Conservation (phyloP, 2,888 invertebrate genomes). For the Carpatolechia fugitivella region DNA sequence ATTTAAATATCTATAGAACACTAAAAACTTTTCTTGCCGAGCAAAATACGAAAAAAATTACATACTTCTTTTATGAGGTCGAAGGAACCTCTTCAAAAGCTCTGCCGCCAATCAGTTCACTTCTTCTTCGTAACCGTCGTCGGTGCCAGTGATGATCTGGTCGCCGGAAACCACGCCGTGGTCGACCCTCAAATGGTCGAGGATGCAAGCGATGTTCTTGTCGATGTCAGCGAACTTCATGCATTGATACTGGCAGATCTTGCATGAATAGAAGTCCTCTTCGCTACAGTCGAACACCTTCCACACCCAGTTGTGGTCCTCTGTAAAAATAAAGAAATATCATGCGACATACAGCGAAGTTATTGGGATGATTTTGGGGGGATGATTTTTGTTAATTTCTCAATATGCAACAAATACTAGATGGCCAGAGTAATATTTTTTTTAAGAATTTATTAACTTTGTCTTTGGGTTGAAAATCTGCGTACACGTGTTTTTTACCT, state of each 20-base stretch:
- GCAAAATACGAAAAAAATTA: not conserved
- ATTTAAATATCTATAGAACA: no score
- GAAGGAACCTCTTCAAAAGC: no score
- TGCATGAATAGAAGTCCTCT: slow-evolving; percentile 56
- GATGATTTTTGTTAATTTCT: no score
- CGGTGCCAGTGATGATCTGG: slow-evolving; percentile 64
- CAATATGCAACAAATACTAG: no score
- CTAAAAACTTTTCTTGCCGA: no score
- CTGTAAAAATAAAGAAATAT: slow-evolving; percentile 34
- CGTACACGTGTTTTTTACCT: no score
- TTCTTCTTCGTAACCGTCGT: slow-evolving; percentile 38
- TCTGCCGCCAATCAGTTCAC: no score
- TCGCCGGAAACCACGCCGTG: slow-evolving; percentile 67
- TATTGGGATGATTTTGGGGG: no score
- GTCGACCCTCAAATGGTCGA: slow-evolving; percentile 54
- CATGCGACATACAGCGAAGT: not conserved
- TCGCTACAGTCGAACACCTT: slow-evolving; percentile 59
- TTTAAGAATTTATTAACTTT: no score
- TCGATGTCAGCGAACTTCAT: slow-evolving; percentile 42
- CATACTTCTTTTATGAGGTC: not conserved
- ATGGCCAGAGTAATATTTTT: no score
- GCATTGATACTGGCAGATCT: slow-evolving; percentile 62
- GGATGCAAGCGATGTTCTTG: slow-evolving; percentile 44
- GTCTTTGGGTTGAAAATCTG: no score
- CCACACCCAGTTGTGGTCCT: slow-evolving; percentile 64